Percentiles rank a stretch among this genome's conserved stretches.
Evolutionary conservation across 53 echinoderm and acorn worm species (phyloP).

Genomic region (Echinometra lucunter): DNA sequence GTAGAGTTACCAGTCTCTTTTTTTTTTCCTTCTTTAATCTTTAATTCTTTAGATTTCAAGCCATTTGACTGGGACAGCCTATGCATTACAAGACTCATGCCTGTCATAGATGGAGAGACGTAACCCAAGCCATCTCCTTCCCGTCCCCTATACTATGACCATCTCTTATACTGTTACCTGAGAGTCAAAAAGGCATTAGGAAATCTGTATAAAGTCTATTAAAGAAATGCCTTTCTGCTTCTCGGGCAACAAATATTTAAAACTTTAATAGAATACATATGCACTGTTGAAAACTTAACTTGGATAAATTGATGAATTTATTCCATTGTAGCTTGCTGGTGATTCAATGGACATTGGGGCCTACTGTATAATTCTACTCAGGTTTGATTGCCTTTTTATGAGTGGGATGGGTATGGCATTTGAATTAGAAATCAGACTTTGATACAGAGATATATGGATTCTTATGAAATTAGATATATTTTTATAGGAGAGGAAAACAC

Average conservation of each 20-base stretch:
- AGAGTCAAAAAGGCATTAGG: conserved; percentile 10
- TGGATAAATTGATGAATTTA: not conserved
- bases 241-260: not conserved
- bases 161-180: not conserved
- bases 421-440: not conserved
- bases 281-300: not conserved
- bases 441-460: not conserved
- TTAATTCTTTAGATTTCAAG: conserved; percentile 58
- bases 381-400: not conserved
- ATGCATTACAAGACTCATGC: conserved; percentile 57
- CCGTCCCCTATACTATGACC: not conserved
- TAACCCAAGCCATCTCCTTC: not conserved
- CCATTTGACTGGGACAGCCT: conserved; percentile 71
- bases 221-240: conserved; percentile 3
- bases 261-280: not conserved
- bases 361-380: not conserved
- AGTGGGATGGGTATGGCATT: not conserved
- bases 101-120: conserved; percentile 47
- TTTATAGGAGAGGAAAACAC: conserved; percentile 5
- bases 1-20: not conserved
- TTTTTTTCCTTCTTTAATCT: not conserved
- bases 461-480: conserved; percentile 34
- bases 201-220: conserved; percentile 41
- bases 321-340: not conserved
- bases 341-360: not conserved